These are phyloP conservation scores for Brachyopa scutellaris DNA, from an alignment of 2,888 invertebrate genomes.

Conservation along the genomic window DNA sequence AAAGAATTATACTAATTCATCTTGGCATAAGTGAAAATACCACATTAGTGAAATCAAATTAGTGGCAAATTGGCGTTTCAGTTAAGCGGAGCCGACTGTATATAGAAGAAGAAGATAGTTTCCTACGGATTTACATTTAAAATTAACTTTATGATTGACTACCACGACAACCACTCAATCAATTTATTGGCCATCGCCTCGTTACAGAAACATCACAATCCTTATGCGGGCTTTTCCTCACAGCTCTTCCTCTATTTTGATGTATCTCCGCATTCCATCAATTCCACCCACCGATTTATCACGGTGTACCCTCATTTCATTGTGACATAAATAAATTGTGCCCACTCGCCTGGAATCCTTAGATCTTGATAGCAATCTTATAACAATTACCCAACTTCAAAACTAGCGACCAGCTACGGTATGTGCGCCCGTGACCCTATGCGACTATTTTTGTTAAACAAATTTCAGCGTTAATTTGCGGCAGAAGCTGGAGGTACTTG, in stretches of 20 bases:
- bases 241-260: neutral
- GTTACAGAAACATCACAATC: neutral
- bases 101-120: too few relatives aligned
- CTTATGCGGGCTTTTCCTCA: slow-evolving; percentile 30
- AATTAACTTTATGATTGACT: slow-evolving; percentile 18
- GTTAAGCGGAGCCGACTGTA: too few relatives aligned
- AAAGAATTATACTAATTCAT: too few relatives aligned
- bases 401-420: neutral
- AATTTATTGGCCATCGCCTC: neutral
- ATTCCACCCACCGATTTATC: slow-evolving; percentile 41
- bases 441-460: slow-evolving; percentile 12
- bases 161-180: slow-evolving; percentile 37
- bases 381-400: slow-evolving; percentile 2
- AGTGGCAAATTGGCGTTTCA: too few relatives aligned
- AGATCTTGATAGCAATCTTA: slow-evolving; percentile 46
- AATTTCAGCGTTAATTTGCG: slow-evolving; percentile 55
- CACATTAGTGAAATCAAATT: too few relatives aligned
- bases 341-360: slow-evolving; percentile 24
- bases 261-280: slow-evolving; percentile 23
- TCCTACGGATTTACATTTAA: neutral
- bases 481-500: slow-evolving; percentile 17
- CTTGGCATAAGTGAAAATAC: too few relatives aligned
- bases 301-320: slow-evolving; percentile 47
- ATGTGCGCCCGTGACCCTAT: neutral
- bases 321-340: slow-evolving; percentile 43